Evolutionary conservation across 2,888 invertebrate species (phyloP).

Genomic region (Blera fallax): DNA sequence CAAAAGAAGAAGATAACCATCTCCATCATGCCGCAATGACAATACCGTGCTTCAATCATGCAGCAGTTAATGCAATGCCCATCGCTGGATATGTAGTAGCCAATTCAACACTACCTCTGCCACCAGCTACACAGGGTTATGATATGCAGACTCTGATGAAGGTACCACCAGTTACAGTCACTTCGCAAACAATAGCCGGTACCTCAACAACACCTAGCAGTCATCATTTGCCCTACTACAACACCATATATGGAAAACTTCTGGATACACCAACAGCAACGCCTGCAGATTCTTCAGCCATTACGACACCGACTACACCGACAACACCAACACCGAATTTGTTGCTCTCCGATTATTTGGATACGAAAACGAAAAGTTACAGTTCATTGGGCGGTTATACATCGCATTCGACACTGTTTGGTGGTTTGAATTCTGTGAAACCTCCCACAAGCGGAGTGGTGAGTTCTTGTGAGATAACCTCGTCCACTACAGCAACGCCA

Average conservation of each 20-base stretch:
- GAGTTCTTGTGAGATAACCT: not conserved
- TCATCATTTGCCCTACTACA: slow-evolving; percentile 78
- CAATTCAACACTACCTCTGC: slow-evolving; percentile 74
- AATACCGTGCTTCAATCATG: slow-evolving; percentile 73
- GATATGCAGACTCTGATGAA: slow-evolving; percentile 69
- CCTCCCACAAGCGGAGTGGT: not conserved
- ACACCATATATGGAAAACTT: slow-evolving; percentile 82
- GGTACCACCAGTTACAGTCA: slow-evolving; percentile 31
- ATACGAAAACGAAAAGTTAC: slow-evolving; percentile 77
- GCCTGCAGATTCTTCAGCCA: slow-evolving; percentile 77
- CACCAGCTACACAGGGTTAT: slow-evolving; percentile 74
- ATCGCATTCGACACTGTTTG: slow-evolving; percentile 74
- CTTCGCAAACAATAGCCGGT: slow-evolving; percentile 28
- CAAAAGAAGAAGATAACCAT: slow-evolving; percentile 61
- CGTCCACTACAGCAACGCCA: slow-evolving; percentile 36
- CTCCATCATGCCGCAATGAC: slow-evolving; percentile 70
- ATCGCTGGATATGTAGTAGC: slow-evolving; percentile 72
- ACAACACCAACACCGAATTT: slow-evolving; percentile 77
- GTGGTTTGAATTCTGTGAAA: slow-evolving; percentile 61
- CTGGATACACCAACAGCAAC: slow-evolving; percentile 80
- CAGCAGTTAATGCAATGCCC: slow-evolving; percentile 52
- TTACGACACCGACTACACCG: slow-evolving; percentile 75
- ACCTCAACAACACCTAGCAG: slow-evolving; percentile 52
- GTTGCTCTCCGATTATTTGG: slow-evolving; percentile 79
- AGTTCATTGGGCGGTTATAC: slow-evolving; percentile 75